Conservation (phyloP, 2,888 invertebrate species). For the Parnassius apollo region DNA sequence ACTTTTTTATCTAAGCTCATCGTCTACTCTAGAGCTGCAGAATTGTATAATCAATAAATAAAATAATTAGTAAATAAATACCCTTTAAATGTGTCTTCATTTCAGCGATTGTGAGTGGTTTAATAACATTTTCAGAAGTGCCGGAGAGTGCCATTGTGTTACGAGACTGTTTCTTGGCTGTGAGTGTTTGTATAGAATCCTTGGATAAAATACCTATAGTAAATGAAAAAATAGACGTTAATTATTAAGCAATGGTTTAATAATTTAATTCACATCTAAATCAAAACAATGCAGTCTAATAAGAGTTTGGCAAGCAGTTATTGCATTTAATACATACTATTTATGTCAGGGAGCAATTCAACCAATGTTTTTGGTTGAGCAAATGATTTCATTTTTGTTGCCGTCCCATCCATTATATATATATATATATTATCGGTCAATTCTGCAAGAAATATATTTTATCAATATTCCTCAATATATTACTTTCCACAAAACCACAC, state of each 20-base stretch:
- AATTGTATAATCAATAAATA: too few species aligned
- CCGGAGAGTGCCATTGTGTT: constrained; percentile 42
- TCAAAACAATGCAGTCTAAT: too few species aligned
- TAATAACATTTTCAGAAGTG: constrained; percentile 49
- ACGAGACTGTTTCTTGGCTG: constrained; percentile 52
- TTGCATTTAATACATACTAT: constrained; percentile 41
- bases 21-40: too few species aligned
- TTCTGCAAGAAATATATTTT: background rate
- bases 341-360: constrained; percentile 58
- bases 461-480: background rate
- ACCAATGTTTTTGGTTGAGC: constrained; percentile 53
- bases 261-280: too few species aligned
- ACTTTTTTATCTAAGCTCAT: too few species aligned
- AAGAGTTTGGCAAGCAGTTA: too few species aligned
- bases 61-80: constrained; percentile 27
- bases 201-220: constrained; percentile 53
- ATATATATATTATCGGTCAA: constrained; percentile 1
- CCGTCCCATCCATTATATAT: constrained; percentile 36
- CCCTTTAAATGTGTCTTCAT: constrained; percentile 53
- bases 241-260: too few species aligned
- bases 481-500: background rate
- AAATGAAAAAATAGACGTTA: too few species aligned
- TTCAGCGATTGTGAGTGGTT: constrained; percentile 62
- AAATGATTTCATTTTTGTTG: constrained; percentile 38
- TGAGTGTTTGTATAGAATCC: constrained; percentile 47